These are phyloP conservation scores for Leptinotarsa lineolata DNA, from an alignment of 1,140 invertebrate genomes.

Conservation along the genomic window DNA sequence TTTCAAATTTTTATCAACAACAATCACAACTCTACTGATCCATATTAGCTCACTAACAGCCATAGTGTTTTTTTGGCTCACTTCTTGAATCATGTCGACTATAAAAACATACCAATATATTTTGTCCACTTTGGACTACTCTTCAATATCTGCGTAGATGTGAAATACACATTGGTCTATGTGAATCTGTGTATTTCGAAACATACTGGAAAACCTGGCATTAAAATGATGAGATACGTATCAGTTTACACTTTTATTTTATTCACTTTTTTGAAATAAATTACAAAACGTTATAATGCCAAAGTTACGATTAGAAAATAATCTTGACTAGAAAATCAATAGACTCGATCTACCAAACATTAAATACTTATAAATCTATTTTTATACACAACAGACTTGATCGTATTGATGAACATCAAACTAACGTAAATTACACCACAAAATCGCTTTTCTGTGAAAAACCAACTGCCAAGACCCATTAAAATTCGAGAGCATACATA, in stretches of 20 bases:
- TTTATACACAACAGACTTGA: constrained; percentile 45
- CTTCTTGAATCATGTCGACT: constrained; percentile 4
- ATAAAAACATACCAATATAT: constrained; percentile 20
- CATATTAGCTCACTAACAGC: neutral
- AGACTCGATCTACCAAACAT: constrained; percentile 49
- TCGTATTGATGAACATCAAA: constrained; percentile 34
- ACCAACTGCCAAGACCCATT: neutral
- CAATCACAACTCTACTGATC: no score
- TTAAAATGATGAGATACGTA: constrained; percentile 30
- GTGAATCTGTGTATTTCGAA: constrained; percentile 23
- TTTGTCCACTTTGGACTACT: constrained; percentile 55
- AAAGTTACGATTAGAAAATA: constrained; percentile 44
- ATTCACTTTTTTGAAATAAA: constrained; percentile 41
- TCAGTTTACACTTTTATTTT: constrained; percentile 35
- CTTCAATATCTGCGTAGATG: constrained; percentile 47
- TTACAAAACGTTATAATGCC: constrained; percentile 46
- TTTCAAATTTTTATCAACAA: no score
- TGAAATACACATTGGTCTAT: constrained; percentile 37
- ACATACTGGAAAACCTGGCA: constrained; percentile 8
- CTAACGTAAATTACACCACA: constrained; percentile 35
- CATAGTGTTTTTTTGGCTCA: constrained; percentile 19
- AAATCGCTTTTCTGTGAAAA: constrained; percentile 3
- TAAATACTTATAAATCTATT: constrained; percentile 47
- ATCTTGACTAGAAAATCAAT: constrained; percentile 47
- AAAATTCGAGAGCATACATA: no score